A percentile compares a stretch with the other conserved stretches of the same genome.
These are phyloP conservation scores for Theretra japonica DNA, from an alignment of 2,888 invertebrate genomes.

Conservation along the genomic window DNA sequence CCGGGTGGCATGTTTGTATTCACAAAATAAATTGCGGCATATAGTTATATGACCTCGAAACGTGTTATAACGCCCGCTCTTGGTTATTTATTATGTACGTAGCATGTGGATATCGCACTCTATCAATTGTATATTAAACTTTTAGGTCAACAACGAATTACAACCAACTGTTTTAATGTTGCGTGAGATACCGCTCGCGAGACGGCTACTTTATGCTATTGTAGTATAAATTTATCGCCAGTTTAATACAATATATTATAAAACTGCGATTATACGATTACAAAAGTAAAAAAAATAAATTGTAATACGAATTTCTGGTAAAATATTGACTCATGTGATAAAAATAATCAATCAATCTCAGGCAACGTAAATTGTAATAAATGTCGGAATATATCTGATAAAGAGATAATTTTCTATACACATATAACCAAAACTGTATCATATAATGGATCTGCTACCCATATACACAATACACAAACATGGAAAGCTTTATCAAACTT, in stretches of 20 bases:
- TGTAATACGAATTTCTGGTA: too few species aligned
- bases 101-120: not conserved
- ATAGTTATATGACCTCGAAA: conserved; percentile 5
- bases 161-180: not conserved
- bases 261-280: too few species aligned
- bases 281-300: too few species aligned
- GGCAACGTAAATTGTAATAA: not conserved
- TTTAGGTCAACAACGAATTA: conserved; percentile 16
- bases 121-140: not conserved
- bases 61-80: not conserved
- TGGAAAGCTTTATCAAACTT: not conserved
- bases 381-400: not conserved
- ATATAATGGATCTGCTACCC: too few species aligned
- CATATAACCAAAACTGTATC: not conserved
- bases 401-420: not conserved
- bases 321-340: too few species aligned
- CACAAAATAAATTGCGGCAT: conserved; percentile 3
- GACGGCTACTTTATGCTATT: not conserved
- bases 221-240: not conserved
- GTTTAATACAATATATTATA: too few species aligned
- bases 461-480: not conserved
- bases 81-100: not conserved
- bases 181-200: not conserved
- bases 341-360: too few species aligned
- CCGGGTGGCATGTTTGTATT: conserved; percentile 12